These are phyloP conservation scores for Aphelenchoides fujianensis DNA, from an alignment of 1,140 invertebrate species.

Conservation along the genomic window DNA sequence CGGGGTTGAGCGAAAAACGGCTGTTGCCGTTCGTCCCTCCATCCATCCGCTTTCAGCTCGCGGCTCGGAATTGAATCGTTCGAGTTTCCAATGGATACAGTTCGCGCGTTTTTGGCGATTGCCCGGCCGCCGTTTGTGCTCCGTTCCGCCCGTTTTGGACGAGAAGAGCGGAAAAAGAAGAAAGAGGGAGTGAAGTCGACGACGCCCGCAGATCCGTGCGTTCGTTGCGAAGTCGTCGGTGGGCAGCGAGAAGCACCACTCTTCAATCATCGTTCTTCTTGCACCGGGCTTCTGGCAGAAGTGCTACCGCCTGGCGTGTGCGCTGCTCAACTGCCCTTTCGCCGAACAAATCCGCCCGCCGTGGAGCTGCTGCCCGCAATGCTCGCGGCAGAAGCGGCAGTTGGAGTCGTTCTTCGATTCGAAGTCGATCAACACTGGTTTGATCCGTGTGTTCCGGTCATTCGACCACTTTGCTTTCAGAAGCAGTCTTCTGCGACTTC, in stretches of 20 bases:
- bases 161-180: too few relatives aligned
- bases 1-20: too few relatives aligned
- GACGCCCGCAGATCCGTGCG: constrained; percentile 6
- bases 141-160: background rate
- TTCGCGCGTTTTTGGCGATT: too few relatives aligned
- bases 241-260: background rate
- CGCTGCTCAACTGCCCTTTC: constrained; percentile 13
- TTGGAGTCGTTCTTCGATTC: background rate
- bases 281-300: background rate
- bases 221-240: constrained; percentile 13
- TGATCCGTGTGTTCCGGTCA: background rate
- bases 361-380: constrained; percentile 1
- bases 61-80: too few relatives aligned
- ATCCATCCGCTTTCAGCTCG: too few relatives aligned
- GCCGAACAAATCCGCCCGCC: background rate
- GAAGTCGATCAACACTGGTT: background rate
- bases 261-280: background rate
- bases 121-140: constrained; percentile 14
- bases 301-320: constrained; percentile 5
- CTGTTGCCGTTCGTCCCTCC: too few relatives aligned
- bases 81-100: too few relatives aligned
- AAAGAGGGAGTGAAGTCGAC: background rate
- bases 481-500: background rate
- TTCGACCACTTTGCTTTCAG: background rate
- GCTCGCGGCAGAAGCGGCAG: constrained; percentile 1